Conservation (phyloP, 2,113 vertebrate species). For the Motacilla tschutschensis region DNA sequence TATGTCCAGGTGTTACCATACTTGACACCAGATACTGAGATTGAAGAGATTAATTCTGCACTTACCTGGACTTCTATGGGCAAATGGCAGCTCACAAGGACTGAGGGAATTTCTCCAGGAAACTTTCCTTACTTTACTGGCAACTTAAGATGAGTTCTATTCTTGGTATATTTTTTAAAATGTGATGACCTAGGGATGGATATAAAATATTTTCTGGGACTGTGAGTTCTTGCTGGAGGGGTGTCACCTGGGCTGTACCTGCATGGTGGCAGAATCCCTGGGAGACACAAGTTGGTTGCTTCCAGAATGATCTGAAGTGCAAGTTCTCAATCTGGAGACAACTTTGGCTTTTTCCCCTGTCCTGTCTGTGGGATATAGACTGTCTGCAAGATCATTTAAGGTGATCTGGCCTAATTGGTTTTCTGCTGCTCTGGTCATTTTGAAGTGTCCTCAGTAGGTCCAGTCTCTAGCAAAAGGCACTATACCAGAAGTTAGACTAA, state of each 20-base stretch:
- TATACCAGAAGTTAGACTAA: neutral
- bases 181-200: neutral
- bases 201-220: neutral
- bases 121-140: neutral
- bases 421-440: neutral
- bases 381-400: neutral
- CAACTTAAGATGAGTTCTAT: neutral
- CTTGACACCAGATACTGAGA: neutral
- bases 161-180: neutral
- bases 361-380: neutral
- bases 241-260: neutral
- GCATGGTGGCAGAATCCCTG: neutral
- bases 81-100: neutral
- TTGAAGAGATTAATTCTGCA: neutral
- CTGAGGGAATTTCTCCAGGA: neutral
- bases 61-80: neutral
- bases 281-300: neutral
- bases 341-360: accelerated
- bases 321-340: neutral
- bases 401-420: neutral
- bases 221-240: neutral
- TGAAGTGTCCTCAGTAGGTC: neutral
- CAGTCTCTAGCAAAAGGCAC: neutral
- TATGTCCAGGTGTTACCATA: neutral
- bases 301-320: neutral